A percentile compares a stretch with the other conserved stretches of the same genome.
phyloP scores from a whole-genome alignment of 2,797 vertebrate species.

The Ficedula albicollis region DNA sequence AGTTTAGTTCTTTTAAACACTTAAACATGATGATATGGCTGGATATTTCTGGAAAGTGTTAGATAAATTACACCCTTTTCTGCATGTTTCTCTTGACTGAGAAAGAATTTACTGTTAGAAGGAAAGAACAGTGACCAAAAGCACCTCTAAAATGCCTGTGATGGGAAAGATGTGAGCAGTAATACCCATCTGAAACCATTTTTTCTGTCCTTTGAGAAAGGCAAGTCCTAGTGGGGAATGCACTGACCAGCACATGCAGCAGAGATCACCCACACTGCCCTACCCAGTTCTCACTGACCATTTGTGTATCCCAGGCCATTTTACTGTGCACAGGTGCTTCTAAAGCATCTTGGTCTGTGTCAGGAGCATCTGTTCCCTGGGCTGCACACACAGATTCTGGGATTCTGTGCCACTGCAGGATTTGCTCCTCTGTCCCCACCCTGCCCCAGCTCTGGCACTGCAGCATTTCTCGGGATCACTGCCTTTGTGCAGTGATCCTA shows the following conservation, averaged over 20 bases:
- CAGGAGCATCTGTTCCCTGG: neutral
- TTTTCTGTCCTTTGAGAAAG: neutral
- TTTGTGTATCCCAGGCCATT: neutral
- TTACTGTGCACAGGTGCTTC: neutral
- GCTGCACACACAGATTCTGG: neutral
- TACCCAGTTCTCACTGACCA: neutral
- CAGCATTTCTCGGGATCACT: fast-evolving
- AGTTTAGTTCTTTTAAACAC: neutral
- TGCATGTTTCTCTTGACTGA: neutral
- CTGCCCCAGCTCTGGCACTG: neutral
- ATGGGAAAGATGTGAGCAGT: neutral
- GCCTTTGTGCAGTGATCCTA: neutral
- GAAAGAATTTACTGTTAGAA: neutral
- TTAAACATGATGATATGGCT: neutral
- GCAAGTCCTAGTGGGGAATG: neutral
- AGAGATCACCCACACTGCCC: neutral
- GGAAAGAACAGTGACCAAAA: neutral
- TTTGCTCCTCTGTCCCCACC: neutral
- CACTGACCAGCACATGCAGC: neutral
- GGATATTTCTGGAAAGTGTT: neutral
- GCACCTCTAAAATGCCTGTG: neutral
- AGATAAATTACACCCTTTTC: neutral
- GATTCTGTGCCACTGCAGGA: fast-evolving
- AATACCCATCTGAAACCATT: neutral
- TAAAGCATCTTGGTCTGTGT: neutral